phyloP scores from a whole-genome alignment of 1,140 invertebrate species.

The Eulimnadia texana region DNA sequence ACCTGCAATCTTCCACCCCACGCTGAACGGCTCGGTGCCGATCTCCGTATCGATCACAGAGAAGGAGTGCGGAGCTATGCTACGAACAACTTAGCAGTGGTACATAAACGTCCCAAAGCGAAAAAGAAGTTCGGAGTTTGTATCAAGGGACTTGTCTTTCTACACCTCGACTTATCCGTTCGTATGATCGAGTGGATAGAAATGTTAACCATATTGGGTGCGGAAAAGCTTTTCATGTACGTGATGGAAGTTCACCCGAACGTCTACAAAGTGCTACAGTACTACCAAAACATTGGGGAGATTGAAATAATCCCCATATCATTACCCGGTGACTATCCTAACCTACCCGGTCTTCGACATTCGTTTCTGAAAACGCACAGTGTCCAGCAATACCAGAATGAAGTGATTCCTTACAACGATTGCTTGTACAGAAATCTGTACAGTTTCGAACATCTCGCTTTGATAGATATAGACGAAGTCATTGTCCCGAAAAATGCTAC shows the following conservation, averaged over 20 bases:
- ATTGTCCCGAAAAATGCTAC: slow-evolving; percentile 75
- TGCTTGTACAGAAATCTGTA: slow-evolving; percentile 89
- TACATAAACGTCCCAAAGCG: slow-evolving; percentile 54
- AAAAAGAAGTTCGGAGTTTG: slow-evolving; percentile 82
- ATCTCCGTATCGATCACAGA: slow-evolving; percentile 75
- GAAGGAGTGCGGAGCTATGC: slow-evolving; percentile 64
- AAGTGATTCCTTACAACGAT: slow-evolving; percentile 92
- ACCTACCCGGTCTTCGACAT: slow-evolving; percentile 72
- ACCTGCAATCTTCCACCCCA: slow-evolving; percentile 62
- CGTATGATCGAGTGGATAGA: slow-evolving; percentile 88
- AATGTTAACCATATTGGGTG: slow-evolving; percentile 65
- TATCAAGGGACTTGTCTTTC: slow-evolving; percentile 86
- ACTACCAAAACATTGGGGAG: slow-evolving; percentile 58
- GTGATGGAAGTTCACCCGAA: slow-evolving; percentile 80
- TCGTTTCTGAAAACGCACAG: slow-evolving; percentile 72
- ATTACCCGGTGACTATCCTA: slow-evolving; percentile 78
- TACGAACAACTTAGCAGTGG: slow-evolving; percentile 72
- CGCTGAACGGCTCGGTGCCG: slow-evolving; percentile 45
- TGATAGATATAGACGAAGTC: slow-evolving; percentile 89
- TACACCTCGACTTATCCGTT: slow-evolving; percentile 77
- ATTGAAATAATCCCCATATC: slow-evolving; percentile 74
- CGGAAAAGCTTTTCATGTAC: slow-evolving; percentile 85
- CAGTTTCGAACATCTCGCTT: slow-evolving; percentile 71
- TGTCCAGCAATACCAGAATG: slow-evolving; percentile 83
- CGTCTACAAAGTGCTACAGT: slow-evolving; percentile 70